Percentiles rank a stretch among this genome's conserved stretches.
Evolutionary conservation across 35 echinoderm and acorn worm species (phyloP).

Genomic region (Ophiothrix spiculata): DNA sequence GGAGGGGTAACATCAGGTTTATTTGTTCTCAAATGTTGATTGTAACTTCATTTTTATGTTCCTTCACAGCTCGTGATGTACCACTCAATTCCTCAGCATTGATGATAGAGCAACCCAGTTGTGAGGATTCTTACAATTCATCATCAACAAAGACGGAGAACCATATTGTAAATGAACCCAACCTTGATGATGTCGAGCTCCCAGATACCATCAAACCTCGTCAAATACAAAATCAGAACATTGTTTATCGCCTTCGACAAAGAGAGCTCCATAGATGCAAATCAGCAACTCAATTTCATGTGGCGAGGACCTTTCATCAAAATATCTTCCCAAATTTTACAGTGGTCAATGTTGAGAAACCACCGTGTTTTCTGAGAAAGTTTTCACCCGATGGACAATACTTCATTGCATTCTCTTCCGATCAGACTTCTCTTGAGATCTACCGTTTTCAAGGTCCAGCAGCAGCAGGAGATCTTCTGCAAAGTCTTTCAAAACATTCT

Average conservation of each 20-base stretch:
- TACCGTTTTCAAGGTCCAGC: constrained; percentile 86
- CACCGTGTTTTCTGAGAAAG: constrained; percentile 92
- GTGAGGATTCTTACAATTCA: no score
- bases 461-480: constrained; percentile 75
- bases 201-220: constrained; percentile 56
- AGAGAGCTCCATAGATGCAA: constrained; percentile 68
- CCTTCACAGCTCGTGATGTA: no score
- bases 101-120: no score
- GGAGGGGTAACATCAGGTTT: no score
- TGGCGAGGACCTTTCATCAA: constrained; percentile 84
- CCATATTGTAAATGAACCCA: no score
- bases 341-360: constrained; percentile 96
- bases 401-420: constrained; percentile 98
- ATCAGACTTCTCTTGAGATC: constrained; percentile 97
- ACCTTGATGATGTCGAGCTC: background rate
- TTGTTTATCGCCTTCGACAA: constrained; percentile 70
- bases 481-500: constrained; percentile 38
- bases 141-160: no score
- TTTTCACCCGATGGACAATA: constrained; percentile 94
- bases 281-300: constrained; percentile 65
- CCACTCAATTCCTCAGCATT: no score
- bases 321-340: constrained; percentile 97
- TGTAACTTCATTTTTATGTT: no score
- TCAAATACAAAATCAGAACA: constrained; percentile 86
- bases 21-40: no score